Percentiles rank a stretch among this genome's conserved stretches.
These are phyloP conservation scores for Apamea epomidion DNA, from an alignment of 2,888 invertebrate species.

Conservation along the genomic window DNA sequence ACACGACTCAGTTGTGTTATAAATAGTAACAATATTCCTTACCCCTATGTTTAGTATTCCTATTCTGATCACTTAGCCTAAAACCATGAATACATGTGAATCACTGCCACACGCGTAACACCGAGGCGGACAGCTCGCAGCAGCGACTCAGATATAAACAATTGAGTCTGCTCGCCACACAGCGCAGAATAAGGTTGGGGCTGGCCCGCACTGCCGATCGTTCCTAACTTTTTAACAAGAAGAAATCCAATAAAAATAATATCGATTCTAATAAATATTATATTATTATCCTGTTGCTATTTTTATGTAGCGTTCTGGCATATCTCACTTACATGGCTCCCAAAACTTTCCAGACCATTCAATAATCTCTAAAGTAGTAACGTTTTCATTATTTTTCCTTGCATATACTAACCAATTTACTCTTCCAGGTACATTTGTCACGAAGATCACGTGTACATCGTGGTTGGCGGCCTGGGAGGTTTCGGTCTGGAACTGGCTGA, in stretches of 20 bases:
- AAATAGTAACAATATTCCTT: too few species aligned
- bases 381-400: not conserved
- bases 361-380: not conserved
- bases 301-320: not conserved
- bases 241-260: not conserved
- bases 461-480: conserved; percentile 96
- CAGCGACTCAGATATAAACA: too few species aligned
- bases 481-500: conserved; percentile 97
- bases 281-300: not conserved
- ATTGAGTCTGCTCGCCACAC: too few species aligned
- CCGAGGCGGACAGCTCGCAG: too few species aligned
- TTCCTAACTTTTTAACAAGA: too few species aligned
- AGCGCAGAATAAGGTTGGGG: too few species aligned
- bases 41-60: too few species aligned
- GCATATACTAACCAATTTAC: not conserved
- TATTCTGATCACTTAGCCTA: too few species aligned
- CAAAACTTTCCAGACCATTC: not conserved
- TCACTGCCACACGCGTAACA: too few species aligned
- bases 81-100: too few species aligned
- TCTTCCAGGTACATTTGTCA: conserved; percentile 87
- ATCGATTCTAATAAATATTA: too few species aligned
- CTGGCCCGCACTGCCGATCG: not conserved
- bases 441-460: conserved; percentile 89
- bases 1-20: too few species aligned
- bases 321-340: not conserved